phyloP scores from a whole-genome alignment of 2,113 vertebrate genomes.

The Pontoporia blainvillei region DNA sequence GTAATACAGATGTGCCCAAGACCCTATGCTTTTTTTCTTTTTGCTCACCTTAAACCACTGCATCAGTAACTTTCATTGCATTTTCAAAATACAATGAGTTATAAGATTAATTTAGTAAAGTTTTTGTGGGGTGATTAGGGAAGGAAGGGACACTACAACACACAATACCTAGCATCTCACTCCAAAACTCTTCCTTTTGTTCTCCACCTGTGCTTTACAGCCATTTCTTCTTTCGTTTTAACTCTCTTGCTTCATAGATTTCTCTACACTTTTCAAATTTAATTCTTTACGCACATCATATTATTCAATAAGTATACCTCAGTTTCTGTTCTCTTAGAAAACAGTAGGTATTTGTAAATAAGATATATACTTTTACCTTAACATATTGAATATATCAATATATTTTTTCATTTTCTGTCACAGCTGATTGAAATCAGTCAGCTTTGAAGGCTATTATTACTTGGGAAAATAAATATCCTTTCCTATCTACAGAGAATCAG shows the following conservation, averaged over 20 bases:
- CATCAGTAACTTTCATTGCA: background rate
- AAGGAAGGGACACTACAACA: background rate
- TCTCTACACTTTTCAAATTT: background rate
- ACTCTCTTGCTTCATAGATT: background rate
- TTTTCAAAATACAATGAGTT: constrained; percentile 1
- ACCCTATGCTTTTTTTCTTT: background rate
- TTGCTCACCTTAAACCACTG: background rate
- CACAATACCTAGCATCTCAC: background rate
- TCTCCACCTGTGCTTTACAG: background rate
- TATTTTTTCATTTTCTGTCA: background rate
- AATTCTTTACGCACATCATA: background rate
- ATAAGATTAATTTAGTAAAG: background rate
- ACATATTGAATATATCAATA: background rate
- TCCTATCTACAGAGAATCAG: background rate
- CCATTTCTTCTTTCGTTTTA: background rate
- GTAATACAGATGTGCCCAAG: background rate
- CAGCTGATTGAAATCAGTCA: background rate
- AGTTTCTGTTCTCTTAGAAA: background rate
- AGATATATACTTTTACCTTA: background rate
- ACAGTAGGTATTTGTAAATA: background rate
- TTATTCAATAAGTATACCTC: background rate
- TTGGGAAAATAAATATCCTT: background rate
- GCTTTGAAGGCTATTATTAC: background rate
- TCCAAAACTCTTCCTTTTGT: background rate
- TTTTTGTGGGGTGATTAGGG: background rate